Percentiles rank a stretch among this genome's conserved stretches.
These are phyloP conservation scores for Centroberyx gerrardi DNA, from an alignment of 2,797 vertebrate genomes.

Conservation along the genomic window DNA sequence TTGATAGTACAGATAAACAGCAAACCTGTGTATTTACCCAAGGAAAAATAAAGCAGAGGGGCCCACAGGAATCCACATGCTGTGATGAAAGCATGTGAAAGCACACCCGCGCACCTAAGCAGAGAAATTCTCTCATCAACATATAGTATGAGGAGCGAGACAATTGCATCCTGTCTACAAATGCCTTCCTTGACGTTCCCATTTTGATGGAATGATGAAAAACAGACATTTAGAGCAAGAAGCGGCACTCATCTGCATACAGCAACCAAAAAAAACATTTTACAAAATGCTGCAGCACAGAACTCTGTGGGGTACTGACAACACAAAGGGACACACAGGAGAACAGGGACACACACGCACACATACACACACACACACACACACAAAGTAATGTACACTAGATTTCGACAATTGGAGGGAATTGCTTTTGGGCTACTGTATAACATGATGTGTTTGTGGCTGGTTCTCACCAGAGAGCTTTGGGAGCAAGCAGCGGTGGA, in stretches of 20 bases:
- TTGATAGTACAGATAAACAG: slow-evolving; percentile 82
- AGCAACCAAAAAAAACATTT: not conserved
- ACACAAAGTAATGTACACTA: slow-evolving; percentile 1
- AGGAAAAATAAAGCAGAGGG: slow-evolving; percentile 80
- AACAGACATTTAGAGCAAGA: not conserved
- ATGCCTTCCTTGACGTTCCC: not conserved
- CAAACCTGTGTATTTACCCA: slow-evolving; percentile 81
- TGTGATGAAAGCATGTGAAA: slow-evolving; percentile 81
- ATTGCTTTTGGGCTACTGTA: slow-evolving; percentile 49
- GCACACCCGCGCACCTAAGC: slow-evolving; percentile 59
- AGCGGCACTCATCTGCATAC: not conserved
- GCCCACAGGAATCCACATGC: slow-evolving; percentile 75
- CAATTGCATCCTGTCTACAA: slow-evolving; percentile 12
- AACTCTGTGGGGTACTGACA: not conserved
- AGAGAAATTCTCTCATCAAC: slow-evolving; percentile 56
- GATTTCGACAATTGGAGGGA: slow-evolving; percentile 47
- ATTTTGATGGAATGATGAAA: not conserved
- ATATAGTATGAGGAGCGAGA: slow-evolving; percentile 27
- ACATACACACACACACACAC: slow-evolving; percentile 9
- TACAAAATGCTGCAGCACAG: not conserved
- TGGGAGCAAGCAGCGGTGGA: slow-evolving; percentile 32
- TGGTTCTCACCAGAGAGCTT: slow-evolving; percentile 43
- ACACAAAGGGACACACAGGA: not conserved
- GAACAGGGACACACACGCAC: not conserved
- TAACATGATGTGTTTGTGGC: slow-evolving; percentile 46